These are phyloP conservation scores for Plestiodon gilberti DNA, from an alignment of 2,113 vertebrate species.

Conservation along the genomic window DNA sequence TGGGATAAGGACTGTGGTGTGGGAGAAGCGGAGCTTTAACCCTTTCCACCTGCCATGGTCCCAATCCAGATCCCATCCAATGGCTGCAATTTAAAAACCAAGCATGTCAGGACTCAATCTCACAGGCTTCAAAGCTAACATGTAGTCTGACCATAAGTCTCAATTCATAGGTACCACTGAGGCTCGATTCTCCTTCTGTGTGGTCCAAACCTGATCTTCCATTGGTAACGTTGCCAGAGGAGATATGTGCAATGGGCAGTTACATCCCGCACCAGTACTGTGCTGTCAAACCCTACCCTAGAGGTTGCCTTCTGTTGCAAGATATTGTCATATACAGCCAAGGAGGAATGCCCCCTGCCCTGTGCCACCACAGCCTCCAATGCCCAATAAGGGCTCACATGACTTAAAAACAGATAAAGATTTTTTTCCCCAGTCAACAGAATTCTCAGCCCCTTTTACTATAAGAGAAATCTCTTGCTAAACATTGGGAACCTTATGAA, in stretches of 20 bases:
- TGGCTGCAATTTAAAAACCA: no score
- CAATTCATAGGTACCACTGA: background rate
- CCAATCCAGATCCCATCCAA: no score
- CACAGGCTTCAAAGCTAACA: no score
- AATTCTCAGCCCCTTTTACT: rapidly evolving
- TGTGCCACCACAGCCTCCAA: background rate
- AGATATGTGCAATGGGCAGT: background rate
- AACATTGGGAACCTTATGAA: background rate
- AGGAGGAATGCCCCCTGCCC: background rate
- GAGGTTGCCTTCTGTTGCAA: background rate
- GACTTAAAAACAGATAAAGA: background rate
- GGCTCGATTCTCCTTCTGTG: background rate
- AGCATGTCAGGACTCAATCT: no score
- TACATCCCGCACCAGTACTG: no score
- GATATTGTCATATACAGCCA: background rate
- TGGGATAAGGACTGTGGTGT: no score
- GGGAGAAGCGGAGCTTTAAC: no score
- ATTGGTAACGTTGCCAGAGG: background rate
- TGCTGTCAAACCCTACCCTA: background rate
- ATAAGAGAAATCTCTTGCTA: background rate
- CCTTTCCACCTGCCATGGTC: no score
- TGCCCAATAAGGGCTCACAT: background rate
- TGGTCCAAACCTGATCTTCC: no score
- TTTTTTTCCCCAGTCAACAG: background rate
- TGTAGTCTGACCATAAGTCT: background rate